These are phyloP conservation scores for Alectura lathami DNA, from an alignment of 2,113 vertebrate genomes.

Conservation along the genomic window DNA sequence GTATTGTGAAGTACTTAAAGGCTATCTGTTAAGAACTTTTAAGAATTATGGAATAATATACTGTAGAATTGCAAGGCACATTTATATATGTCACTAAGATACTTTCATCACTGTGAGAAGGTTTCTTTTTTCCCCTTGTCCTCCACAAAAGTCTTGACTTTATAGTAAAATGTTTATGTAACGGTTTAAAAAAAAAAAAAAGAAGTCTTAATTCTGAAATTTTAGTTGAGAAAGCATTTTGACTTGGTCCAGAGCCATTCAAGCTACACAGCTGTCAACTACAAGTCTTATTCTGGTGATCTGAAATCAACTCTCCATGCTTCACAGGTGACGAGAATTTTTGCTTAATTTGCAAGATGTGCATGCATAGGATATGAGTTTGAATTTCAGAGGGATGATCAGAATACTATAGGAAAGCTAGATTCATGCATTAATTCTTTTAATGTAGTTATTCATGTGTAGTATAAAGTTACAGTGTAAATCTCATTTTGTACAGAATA, in stretches of 20 bases:
- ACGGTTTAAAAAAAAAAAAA: not conserved
- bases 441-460: not conserved
- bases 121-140: not conserved
- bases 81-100: not conserved
- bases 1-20: not conserved
- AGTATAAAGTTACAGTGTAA: not conserved
- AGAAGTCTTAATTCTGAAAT: not conserved
- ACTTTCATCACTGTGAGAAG: not conserved
- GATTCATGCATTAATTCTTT: not conserved
- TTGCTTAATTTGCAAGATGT: constrained; percentile 8
- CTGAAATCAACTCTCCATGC: constrained; percentile 22
- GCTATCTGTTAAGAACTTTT: not conserved
- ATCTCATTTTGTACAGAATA: not conserved
- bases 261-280: not conserved
- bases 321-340: constrained; percentile 14
- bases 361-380: not conserved
- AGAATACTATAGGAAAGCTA: constrained; percentile 7
- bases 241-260: not conserved
- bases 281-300: not conserved
- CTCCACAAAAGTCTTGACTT: not conserved
- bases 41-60: not conserved
- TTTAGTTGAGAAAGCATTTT: not conserved
- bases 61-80: not conserved
- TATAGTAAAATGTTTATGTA: not conserved
- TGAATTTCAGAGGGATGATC: not conserved